Conservation (phyloP, 1,140 invertebrate species). For the Trichonephila clavata region DNA sequence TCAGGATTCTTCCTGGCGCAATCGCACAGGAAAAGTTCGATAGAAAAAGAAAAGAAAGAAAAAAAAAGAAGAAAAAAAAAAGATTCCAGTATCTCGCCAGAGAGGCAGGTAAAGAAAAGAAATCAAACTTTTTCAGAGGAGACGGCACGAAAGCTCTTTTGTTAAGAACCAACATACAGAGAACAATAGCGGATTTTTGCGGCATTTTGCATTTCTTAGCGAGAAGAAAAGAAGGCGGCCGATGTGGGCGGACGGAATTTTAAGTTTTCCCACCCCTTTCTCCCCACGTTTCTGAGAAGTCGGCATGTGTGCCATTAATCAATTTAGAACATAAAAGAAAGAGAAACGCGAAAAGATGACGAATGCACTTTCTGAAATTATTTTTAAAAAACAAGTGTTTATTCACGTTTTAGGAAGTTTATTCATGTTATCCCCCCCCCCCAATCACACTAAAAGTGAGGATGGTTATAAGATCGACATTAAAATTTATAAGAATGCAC, state of each 20-base stretch:
- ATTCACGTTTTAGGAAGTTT: too few relatives aligned
- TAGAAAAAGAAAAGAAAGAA: background rate
- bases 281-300: background rate
- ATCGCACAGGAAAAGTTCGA: background rate
- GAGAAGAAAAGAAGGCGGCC: background rate
- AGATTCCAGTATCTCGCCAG: background rate
- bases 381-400: background rate
- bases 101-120: too few relatives aligned
- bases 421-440: too few relatives aligned
- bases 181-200: background rate
- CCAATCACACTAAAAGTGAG: too few relatives aligned
- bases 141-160: background rate
- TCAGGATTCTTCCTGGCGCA: background rate
- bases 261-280: background rate
- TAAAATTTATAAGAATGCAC: too few relatives aligned
- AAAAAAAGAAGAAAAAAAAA: background rate
- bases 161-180: background rate
- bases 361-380: background rate
- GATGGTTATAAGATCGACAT: too few relatives aligned
- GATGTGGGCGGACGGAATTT: constrained; percentile 3
- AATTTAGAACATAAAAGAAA: background rate
- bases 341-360: background rate
- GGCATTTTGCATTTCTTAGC: background rate
- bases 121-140: background rate
- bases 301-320: background rate